Percentiles rank a stretch among this genome's conserved stretches.
These are phyloP conservation scores for Luidia sarsii DNA, from an alignment of 53 echinoderm and acorn worm species.

Conservation along the genomic window DNA sequence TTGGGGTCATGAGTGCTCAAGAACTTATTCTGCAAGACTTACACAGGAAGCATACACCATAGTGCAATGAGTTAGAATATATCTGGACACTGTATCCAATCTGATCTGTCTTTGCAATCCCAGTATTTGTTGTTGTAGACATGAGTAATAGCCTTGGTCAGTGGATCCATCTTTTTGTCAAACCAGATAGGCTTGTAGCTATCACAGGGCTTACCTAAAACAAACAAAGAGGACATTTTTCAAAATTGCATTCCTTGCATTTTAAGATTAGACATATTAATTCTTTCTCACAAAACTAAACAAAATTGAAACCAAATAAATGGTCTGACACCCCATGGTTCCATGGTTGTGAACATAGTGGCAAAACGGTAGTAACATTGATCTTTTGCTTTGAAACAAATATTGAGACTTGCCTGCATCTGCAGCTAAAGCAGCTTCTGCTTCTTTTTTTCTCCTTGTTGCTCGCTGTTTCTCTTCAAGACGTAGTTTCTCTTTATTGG, in stretches of 20 bases:
- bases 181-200: slow-evolving; percentile 93
- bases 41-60: slow-evolving; percentile 10
- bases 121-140: slow-evolving; percentile 83
- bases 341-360: not conserved
- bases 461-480: slow-evolving; percentile 95
- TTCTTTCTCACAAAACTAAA: too few relatives aligned
- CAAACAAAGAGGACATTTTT: slow-evolving; percentile 10
- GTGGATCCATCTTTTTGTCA: slow-evolving; percentile 86
- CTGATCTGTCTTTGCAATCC: slow-evolving; percentile 70
- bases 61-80: slow-evolving; percentile 73
- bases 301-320: too few relatives aligned
- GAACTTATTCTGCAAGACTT: too few relatives aligned
- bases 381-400: too few relatives aligned
- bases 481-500: slow-evolving; percentile 90
- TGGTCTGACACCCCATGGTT: too few relatives aligned
- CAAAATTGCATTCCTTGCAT: too few relatives aligned
- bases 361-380: not conserved
- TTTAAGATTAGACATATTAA: too few relatives aligned
- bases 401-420: slow-evolving; percentile 71
- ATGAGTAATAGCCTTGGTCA: slow-evolving; percentile 84
- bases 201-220: slow-evolving; percentile 80
- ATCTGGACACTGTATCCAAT: slow-evolving; percentile 86
- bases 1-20: too few relatives aligned
- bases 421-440: slow-evolving; percentile 70
- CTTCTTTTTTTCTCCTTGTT: slow-evolving; percentile 81